These are phyloP conservation scores for Lacerta bilineata DNA, from an alignment of 2,797 vertebrate genomes.

Conservation along the genomic window DNA sequence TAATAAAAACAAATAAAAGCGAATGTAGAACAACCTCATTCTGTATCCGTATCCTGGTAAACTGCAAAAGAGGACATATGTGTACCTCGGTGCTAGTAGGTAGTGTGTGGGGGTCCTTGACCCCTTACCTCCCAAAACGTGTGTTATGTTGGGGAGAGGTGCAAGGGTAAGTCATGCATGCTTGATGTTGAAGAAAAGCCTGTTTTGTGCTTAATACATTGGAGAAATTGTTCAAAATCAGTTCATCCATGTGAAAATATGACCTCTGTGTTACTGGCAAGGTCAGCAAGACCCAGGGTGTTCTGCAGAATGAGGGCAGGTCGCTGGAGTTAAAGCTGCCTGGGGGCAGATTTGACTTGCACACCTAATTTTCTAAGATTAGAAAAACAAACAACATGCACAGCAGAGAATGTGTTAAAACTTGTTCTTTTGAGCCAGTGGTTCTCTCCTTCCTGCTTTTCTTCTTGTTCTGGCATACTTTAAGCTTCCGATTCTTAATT, in stretches of 20 bases:
- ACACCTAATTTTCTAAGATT: slow-evolving; percentile 59
- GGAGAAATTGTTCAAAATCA: slow-evolving; percentile 70
- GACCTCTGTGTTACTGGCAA: slow-evolving; percentile 67
- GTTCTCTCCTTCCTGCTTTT: slow-evolving; percentile 56
- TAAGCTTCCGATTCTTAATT: slow-evolving; percentile 60
- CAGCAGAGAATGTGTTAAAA: slow-evolving; percentile 48
- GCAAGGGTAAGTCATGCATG: slow-evolving; percentile 54
- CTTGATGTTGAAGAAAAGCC: slow-evolving; percentile 60
- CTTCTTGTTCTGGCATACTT: slow-evolving; percentile 15
- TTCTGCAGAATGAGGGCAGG: slow-evolving; percentile 64
- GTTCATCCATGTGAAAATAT: slow-evolving; percentile 70
- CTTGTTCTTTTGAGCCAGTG: slow-evolving; percentile 36
- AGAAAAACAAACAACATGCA: slow-evolving; percentile 69
- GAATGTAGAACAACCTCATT: slow-evolving; percentile 48
- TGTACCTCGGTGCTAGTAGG: slow-evolving; percentile 47
- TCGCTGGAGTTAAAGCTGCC: slow-evolving; percentile 66
- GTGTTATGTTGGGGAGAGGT: slow-evolving; percentile 56
- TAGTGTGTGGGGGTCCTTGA: slow-evolving; percentile 52
- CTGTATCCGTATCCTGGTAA: slow-evolving; percentile 47
- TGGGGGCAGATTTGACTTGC: slow-evolving; percentile 57
- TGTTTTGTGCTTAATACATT: slow-evolving; percentile 70
- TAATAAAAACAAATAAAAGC: slow-evolving; percentile 47
- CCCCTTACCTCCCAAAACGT: slow-evolving; percentile 39
- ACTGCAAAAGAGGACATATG: slow-evolving; percentile 22
- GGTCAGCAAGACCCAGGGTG: slow-evolving; percentile 68